Evolutionary conservation across 2,888 invertebrate genomes (phyloP).

Genomic region (Eupithecia abbreviata): DNA sequence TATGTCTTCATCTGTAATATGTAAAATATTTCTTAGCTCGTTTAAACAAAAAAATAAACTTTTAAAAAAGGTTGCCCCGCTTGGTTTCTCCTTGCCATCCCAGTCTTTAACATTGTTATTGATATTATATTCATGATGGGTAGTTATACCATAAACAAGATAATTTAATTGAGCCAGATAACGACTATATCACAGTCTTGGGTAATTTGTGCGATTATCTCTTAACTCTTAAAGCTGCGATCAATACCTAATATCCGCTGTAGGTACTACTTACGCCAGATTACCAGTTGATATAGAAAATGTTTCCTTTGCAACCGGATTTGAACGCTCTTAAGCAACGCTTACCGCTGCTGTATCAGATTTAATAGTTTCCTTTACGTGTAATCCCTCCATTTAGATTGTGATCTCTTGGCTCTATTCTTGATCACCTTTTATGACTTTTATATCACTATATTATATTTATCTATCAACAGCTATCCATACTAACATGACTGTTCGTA

Average conservation of each 20-base stretch:
- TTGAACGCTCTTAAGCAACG: conserved; percentile 52
- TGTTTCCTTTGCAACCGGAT: conserved; percentile 54
- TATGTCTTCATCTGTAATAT: not conserved
- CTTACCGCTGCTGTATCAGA: conserved; percentile 29
- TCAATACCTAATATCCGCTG: conserved; percentile 53
- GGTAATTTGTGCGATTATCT: conserved; percentile 11
- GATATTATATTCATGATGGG: not conserved
- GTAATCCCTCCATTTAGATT: conserved; percentile 1
- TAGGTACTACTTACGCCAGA: conserved; percentile 47
- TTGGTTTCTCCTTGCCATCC: not conserved
- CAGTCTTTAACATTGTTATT: not conserved
- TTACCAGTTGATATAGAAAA: conserved; percentile 50
- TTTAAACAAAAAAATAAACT: not conserved
- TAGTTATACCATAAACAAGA: not conserved
- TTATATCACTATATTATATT: not conserved
- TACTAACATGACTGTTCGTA: not conserved
- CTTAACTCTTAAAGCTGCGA: conserved; percentile 18
- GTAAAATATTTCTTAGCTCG: too few species aligned
- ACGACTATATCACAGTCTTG: not conserved
- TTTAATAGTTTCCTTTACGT: conserved; percentile 45
- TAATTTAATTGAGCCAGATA: not conserved
- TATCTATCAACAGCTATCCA: not conserved
- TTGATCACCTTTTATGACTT: not conserved
- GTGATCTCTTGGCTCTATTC: not conserved
- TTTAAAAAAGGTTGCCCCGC: not conserved